These are phyloP conservation scores for Poeciliopsis presidionis DNA, from an alignment of 2,797 vertebrate genomes.

Conservation along the genomic window DNA sequence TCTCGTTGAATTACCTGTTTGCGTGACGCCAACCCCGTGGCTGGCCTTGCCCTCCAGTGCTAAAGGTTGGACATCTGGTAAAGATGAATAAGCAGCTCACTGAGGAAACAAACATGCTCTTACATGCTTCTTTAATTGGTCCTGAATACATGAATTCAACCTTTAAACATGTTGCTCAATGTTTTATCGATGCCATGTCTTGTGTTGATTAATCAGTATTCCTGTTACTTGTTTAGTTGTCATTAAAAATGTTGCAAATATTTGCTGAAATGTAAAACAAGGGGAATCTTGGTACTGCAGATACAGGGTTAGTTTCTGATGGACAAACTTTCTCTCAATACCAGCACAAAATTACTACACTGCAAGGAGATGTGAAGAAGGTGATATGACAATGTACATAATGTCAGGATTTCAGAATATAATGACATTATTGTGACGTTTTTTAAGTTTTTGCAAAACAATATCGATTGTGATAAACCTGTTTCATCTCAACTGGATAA, in stretches of 20 bases:
- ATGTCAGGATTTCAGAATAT: background rate
- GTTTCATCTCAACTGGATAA: background rate
- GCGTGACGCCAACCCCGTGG: slow-evolving; percentile 47
- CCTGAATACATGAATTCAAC: slow-evolving; percentile 15
- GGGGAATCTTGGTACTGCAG: background rate
- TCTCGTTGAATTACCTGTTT: slow-evolving; percentile 17
- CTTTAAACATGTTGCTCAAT: background rate
- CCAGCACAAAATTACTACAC: background rate
- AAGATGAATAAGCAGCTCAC: slow-evolving; percentile 19
- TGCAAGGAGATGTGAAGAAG: background rate
- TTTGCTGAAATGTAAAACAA: background rate
- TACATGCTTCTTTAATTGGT: slow-evolving; percentile 1
- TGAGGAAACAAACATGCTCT: slow-evolving; percentile 9
- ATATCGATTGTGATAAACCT: background rate
- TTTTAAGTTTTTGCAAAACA: background rate
- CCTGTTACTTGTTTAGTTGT: background rate
- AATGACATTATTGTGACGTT: background rate
- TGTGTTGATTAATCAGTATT: background rate
- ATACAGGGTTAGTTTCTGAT: background rate
- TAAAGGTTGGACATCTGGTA: slow-evolving; percentile 35
- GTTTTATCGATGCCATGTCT: background rate
- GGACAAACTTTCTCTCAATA: too few species aligned
- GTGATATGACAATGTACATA: background rate
- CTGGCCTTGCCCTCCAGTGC: slow-evolving; percentile 27
- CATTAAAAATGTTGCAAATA: background rate